Evolutionary conservation across 1,140 invertebrate genomes (phyloP).

Genomic region (Drosophila fuyamai): DNA sequence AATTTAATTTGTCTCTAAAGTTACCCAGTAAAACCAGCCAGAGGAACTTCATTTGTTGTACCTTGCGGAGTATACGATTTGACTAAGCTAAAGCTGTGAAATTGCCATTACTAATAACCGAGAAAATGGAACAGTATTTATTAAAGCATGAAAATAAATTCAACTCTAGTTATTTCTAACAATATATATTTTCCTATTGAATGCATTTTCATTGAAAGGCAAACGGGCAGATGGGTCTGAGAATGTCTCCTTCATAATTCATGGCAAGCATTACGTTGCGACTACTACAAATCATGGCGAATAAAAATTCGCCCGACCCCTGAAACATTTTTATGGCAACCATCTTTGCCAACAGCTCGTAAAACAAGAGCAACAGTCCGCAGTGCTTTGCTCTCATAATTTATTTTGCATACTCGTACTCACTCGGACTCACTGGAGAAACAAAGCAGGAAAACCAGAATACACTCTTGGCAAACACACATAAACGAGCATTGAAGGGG

Average conservation of each 20-base stretch:
- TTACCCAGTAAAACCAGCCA: neutral
- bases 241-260: slow-evolving; percentile 37
- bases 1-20: too few relatives aligned
- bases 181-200: slow-evolving; percentile 17
- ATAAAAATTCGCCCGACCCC: slow-evolving; percentile 20
- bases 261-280: slow-evolving; percentile 31
- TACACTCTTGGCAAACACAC: slow-evolving; percentile 7
- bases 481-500: slow-evolving; percentile 17
- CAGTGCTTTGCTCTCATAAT: slow-evolving; percentile 44
- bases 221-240: slow-evolving; percentile 24
- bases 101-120: neutral
- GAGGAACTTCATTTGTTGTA: neutral
- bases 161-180: slow-evolving; percentile 1
- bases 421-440: slow-evolving; percentile 23
- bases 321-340: slow-evolving; percentile 41
- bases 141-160: slow-evolving; percentile 10
- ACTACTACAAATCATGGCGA: slow-evolving; percentile 50
- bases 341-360: slow-evolving; percentile 52
- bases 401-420: slow-evolving; percentile 60
- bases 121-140: neutral
- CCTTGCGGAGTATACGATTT: neutral
- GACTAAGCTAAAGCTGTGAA: neutral
- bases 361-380: slow-evolving; percentile 41
- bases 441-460: slow-evolving; percentile 20
- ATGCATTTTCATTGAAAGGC: slow-evolving; percentile 2